Base-by-base conservation (phyloP, 2,113 vertebrate genomes). In the Recurvirostra avosetta region DNA sequence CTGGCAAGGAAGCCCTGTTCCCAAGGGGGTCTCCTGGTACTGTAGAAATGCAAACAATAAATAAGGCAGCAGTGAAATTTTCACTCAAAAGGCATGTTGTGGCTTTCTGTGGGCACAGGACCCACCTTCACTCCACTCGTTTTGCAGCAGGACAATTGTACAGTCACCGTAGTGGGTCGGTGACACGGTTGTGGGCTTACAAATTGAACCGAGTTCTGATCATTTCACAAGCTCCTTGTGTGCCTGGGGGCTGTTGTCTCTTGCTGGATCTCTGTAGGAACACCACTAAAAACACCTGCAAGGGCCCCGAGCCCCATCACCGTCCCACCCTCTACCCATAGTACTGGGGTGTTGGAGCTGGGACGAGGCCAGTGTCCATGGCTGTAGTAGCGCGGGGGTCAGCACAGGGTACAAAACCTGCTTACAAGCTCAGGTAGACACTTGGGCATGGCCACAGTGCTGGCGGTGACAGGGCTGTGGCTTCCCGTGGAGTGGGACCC, bases 81-180 rank as follows among this genome's bases (percentile, higher is more conserved):
- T 32, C 30, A 73, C 21, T 73, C n/a, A 10, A 5, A 56, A 36
- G 8, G 22, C 32, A 34, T 43, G 56, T 45, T 53, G 45, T 47
- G 70, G 5, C 29, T 70, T 38, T 4, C 49, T 73, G 26, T 36
- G 41, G 36, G 16, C 17, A 30, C 76, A 38, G 74, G 40, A 70
- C 47, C 65, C 32, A 50, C 47, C 15, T 85, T 56, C 8, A 6
- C n/a, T 22, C 11, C 38, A 2, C 18, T 56, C 20, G 0, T 50
- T 67, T 66, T 40, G 70, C 75, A 81, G 36, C 72, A 58, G 62
- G 61, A 41, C 32, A 38, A 3, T 14, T 19, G 14, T 11, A 20
- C 20, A 7, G 3, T 26, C 53, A 6, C 40, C 1, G 0, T 6
- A 30, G 30, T 8, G 34, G 34, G 40, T 62, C 0, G 2, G 59